Percentiles rank a stretch among this genome's conserved stretches.
Evolutionary conservation across 2,113 vertebrate species (phyloP).

Genomic region (Prunella himalayana): DNA sequence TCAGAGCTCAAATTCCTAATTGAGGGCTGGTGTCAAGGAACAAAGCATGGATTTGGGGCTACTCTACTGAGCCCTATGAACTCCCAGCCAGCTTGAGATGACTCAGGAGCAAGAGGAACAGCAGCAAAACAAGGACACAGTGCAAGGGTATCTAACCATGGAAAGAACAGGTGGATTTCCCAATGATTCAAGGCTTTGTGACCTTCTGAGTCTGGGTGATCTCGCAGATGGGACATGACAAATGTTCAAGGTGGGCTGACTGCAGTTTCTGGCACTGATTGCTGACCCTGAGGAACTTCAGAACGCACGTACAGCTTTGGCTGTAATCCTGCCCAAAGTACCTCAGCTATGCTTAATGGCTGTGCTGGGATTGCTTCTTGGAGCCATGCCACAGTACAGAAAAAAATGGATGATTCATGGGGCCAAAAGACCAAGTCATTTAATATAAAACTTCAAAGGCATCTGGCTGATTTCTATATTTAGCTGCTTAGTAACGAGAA

Average conservation of each 20-base stretch:
- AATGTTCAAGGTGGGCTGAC: neutral
- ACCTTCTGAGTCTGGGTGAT: neutral
- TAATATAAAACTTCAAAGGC: constrained; percentile 34
- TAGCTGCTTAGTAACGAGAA: neutral
- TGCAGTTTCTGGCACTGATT: neutral
- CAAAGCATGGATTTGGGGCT: neutral
- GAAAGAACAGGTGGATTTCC: neutral
- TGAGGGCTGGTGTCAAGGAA: neutral
- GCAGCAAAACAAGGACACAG: neutral
- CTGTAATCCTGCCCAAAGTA: neutral
- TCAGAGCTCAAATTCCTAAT: neutral
- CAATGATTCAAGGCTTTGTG: neutral
- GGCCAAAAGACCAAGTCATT: neutral
- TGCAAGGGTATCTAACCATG: neutral
- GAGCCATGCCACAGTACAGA: neutral
- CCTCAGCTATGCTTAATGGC: neutral
- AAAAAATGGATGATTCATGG: neutral
- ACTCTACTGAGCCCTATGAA: neutral
- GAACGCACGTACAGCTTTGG: neutral
- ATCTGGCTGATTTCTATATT: constrained; percentile 8
- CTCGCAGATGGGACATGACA: neutral
- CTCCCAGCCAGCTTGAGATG: neutral
- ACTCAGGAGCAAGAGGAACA: neutral
- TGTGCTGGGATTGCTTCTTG: neutral
- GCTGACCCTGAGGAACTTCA: neutral